Base-by-base conservation (phyloP, 37 sponge, comb jelly and placozoan species). In the Beroe ovata region DNA sequence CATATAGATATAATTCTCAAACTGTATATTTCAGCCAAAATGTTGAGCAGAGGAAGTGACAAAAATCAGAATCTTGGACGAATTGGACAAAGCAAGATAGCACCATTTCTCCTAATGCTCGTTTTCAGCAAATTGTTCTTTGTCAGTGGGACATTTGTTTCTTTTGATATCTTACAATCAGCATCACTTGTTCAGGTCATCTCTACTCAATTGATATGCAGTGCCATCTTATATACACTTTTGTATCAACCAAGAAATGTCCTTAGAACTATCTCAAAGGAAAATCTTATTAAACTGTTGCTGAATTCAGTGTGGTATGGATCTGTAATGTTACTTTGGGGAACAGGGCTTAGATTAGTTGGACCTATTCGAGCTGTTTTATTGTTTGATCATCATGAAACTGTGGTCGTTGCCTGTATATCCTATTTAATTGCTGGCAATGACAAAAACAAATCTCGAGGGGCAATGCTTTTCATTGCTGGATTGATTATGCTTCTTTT, bases 141-240 rank as follows among this genome's bases (percentile, higher is more conserved):
- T 42, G 84, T 42, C 47, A 77, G 84, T 41, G 84, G 84, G 4
- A 77, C 84, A 26, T 77, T 77, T 23, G 84, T 77, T 25, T 42
- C 84, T n/a, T 77, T 77, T 23, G 84, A 77, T 36, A 77, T 77
- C n/a, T 25, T 77, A 41, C 84, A 77, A 42, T 77, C 84, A 23
- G 84, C 84, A 2, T 20, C 84, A 36, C 84, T 77, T 8, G 14
- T 77, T 42, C 84, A 77, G 47, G 84, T 77, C 23, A 66, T 66
- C 33, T 34, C 36, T 37, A 66, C 69, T 11, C 69, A 66, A 32
- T 37, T 66, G 35, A 33, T 66, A 4, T 66, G 69, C 69, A 66
- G 69, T 66, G 69, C 69, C 3, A 30, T 66, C 2, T 37, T 66
- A 1, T 66, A 66, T 32, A 8, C 34, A 18, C 25, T 66, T 25